phyloP scores from a whole-genome alignment of 2,888 invertebrate genomes.

The Cryptocheilus praepositus region DNA sequence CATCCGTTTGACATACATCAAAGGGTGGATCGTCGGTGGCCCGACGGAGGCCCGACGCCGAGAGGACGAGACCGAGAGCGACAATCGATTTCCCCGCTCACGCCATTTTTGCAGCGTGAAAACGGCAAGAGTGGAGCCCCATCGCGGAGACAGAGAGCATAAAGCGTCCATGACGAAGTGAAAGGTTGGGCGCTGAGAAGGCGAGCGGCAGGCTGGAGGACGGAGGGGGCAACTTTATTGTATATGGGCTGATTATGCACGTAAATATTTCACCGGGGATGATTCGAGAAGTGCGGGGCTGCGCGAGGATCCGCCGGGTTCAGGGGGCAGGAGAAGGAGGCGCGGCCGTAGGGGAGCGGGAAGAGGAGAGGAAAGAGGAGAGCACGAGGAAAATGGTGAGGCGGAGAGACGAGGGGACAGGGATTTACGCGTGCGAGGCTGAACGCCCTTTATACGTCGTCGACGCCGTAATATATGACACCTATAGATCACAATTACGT shows the following conservation, averaged over 20 bases:
- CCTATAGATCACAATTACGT: constrained; percentile 73
- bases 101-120: constrained; percentile 31
- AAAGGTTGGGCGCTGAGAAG: constrained; percentile 10
- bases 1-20: too few species aligned
- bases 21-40: too few species aligned
- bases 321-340: constrained; percentile 1
- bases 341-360: constrained; percentile 8
- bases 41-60: not conserved
- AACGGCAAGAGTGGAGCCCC: constrained; percentile 18
- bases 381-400: constrained; percentile 44
- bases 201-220: not conserved
- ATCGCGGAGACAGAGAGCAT: constrained; percentile 24
- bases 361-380: constrained; percentile 43
- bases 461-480: constrained; percentile 67
- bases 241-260: constrained; percentile 65
- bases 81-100: constrained; percentile 13
- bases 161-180: constrained; percentile 37
- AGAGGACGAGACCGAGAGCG: constrained; percentile 11
- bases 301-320: constrained; percentile 7
- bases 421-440: constrained; percentile 66
- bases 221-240: constrained; percentile 50
- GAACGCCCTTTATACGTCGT: constrained; percentile 69
- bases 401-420: constrained; percentile 45
- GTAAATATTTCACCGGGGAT: constrained; percentile 65
- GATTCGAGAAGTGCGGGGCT: constrained; percentile 39